phyloP scores from a whole-genome alignment of 2,113 vertebrate genomes.

The Empidonax alnorum region DNA sequence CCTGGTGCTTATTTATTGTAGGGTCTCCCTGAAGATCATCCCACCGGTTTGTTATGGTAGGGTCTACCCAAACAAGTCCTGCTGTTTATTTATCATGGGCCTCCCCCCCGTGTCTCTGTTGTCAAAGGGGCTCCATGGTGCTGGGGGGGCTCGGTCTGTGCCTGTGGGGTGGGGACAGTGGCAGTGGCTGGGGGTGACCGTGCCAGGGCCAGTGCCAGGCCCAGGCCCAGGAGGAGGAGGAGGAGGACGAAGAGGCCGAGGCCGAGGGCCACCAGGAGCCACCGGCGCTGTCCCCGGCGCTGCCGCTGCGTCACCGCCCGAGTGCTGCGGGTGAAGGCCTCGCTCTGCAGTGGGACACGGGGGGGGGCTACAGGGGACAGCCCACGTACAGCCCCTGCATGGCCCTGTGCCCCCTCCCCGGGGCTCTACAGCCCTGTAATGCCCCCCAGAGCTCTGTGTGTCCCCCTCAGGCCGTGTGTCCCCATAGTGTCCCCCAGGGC shows the following conservation, averaged over 20 bases:
- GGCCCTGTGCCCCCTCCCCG: background rate
- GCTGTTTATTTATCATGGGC: background rate
- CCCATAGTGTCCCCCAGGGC: background rate
- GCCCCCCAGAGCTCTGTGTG: accelerated
- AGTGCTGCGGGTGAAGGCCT: background rate
- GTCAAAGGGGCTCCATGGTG: background rate
- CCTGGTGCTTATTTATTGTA: background rate
- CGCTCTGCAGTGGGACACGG: background rate
- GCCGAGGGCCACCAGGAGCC: background rate
- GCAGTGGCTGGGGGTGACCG: background rate
- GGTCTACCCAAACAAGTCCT: background rate
- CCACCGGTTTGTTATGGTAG: background rate
- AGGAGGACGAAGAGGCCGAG: background rate
- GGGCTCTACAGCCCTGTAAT: background rate
- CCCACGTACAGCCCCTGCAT: background rate
- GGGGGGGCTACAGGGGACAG: background rate
- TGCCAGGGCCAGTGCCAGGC: background rate
- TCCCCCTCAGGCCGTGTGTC: no score
- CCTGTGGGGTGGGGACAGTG: background rate
- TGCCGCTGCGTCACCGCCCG: background rate
- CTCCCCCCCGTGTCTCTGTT: background rate
- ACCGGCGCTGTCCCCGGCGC: background rate
- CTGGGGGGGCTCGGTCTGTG: background rate
- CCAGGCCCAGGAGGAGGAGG: background rate
- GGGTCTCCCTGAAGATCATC: no score